A percentile compares a stretch with the other conserved stretches of the same genome.
Conservation (phyloP, 2,113 vertebrate genomes). For the Cynopterus brachyotis region DNA sequence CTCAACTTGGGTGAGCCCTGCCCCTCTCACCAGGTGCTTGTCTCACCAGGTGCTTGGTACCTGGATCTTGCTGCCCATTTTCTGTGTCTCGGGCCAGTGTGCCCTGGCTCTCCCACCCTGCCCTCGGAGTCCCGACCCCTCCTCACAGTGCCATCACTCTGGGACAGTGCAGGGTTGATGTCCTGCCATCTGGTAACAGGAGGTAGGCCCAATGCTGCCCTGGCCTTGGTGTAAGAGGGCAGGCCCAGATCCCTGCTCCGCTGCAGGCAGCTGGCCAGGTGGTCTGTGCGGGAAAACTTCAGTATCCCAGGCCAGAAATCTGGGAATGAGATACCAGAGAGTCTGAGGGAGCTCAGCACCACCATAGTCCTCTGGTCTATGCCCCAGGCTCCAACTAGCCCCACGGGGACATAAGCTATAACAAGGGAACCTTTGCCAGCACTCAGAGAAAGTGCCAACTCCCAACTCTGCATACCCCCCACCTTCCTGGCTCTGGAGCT, state of each 20-base stretch:
- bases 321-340: slow-evolving; percentile 64
- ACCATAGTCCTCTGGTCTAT: neutral
- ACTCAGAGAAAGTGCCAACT: neutral
- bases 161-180: slow-evolving; percentile 82
- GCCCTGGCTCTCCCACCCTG: neutral
- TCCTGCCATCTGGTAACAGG: slow-evolving; percentile 85
- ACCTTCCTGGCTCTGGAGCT: neutral
- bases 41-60: too few species aligned
- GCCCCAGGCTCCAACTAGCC: neutral
- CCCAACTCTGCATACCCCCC: neutral
- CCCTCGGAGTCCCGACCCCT: neutral
- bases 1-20: neutral
- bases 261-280: slow-evolving; percentile 88
- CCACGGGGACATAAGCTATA: neutral
- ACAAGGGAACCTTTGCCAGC: neutral
- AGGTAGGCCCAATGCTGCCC: slow-evolving; percentile 83
- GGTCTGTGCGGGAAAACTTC: slow-evolving; percentile 87
- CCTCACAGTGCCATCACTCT: slow-evolving; percentile 56
- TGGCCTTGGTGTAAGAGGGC: slow-evolving; percentile 85
- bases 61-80: neutral
- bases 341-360: neutral
- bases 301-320: slow-evolving; percentile 92
- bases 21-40: neutral
- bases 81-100: neutral
- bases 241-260: slow-evolving; percentile 90